These are phyloP conservation scores for Hippoglossus hippoglossus DNA, from an alignment of 2,797 vertebrate species.

Conservation along the genomic window DNA sequence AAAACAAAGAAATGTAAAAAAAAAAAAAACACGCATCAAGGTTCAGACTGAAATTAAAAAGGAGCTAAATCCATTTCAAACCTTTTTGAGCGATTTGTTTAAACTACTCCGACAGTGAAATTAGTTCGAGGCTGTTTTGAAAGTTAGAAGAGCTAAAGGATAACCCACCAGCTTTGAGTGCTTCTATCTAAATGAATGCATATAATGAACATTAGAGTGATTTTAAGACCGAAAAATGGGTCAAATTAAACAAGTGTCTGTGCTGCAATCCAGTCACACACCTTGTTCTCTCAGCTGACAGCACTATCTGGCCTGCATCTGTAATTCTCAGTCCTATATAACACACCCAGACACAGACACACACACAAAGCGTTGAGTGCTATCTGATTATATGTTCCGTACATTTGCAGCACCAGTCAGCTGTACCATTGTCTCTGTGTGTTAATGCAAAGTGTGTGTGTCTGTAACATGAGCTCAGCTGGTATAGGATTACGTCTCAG, in stretches of 20 bases:
- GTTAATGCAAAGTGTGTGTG: slow-evolving; percentile 17
- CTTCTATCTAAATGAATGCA: neutral
- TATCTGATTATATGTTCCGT: slow-evolving; percentile 38
- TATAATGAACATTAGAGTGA: neutral
- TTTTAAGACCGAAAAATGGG: neutral
- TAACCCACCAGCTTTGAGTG: neutral
- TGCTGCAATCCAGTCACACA: neutral
- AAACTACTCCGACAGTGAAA: too few relatives aligned
- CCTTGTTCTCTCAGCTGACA: slow-evolving; percentile 1
- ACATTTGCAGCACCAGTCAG: slow-evolving; percentile 9
- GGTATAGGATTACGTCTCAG: slow-evolving; percentile 40
- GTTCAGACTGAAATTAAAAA: too few relatives aligned
- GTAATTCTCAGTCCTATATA: slow-evolving; percentile 9
- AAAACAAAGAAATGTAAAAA: too few relatives aligned
- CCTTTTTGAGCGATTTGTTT: too few relatives aligned
- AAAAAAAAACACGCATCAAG: too few relatives aligned
- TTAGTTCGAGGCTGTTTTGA: too few relatives aligned
- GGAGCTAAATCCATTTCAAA: too few relatives aligned
- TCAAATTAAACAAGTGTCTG: neutral
- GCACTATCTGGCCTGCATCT: slow-evolving; percentile 36
- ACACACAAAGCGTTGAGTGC: slow-evolving; percentile 23
- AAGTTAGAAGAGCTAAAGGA: neutral
- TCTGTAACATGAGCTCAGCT: slow-evolving; percentile 36
- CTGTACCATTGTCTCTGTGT: slow-evolving; percentile 20
- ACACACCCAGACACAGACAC: slow-evolving; percentile 16